phyloP scores from a whole-genome alignment of 1,140 invertebrate species.

The Cardiocondyla obscurior region DNA sequence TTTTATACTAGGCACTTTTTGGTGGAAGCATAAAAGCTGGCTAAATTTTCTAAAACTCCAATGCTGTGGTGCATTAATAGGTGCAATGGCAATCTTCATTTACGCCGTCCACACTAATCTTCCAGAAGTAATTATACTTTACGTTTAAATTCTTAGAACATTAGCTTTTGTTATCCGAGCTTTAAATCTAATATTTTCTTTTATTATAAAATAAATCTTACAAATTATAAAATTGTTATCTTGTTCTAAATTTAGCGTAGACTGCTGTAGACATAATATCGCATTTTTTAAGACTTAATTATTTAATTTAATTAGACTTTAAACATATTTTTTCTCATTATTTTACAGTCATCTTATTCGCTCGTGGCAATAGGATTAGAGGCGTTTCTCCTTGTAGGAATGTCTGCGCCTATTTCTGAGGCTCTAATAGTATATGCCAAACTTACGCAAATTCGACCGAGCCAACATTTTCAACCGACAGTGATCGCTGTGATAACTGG shows the following conservation, averaged over 20 bases:
- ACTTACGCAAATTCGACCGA: constrained; percentile 83
- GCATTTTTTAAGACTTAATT: not conserved
- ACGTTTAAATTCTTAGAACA: not conserved
- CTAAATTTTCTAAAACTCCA: constrained; percentile 88
- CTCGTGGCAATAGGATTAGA: constrained; percentile 83
- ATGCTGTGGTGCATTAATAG: constrained; percentile 86
- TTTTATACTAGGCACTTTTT: constrained; percentile 85
- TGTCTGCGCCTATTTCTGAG: constrained; percentile 86
- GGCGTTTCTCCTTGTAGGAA: constrained; percentile 84
- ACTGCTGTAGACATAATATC: not conserved
- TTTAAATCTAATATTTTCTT: not conserved
- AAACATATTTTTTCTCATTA: not conserved
- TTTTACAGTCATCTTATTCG: constrained; percentile 81
- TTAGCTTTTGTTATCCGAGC: not conserved
- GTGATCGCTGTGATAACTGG: constrained; percentile 86
- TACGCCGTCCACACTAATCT: constrained; percentile 85
- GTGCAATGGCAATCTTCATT: constrained; percentile 87
- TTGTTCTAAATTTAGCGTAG: not conserved
- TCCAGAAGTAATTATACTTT: constrained; percentile 81
- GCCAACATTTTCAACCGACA: constrained; percentile 84
- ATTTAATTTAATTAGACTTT: not conserved
- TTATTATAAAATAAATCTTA: not conserved
- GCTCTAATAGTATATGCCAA: constrained; percentile 85
- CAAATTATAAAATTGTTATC: not conserved
- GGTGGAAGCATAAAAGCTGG: constrained; percentile 86